Percentiles rank a stretch among this genome's conserved stretches.
Evolutionary conservation across 1,140 invertebrate genomes (phyloP).

Genomic region (Proales similis): DNA sequence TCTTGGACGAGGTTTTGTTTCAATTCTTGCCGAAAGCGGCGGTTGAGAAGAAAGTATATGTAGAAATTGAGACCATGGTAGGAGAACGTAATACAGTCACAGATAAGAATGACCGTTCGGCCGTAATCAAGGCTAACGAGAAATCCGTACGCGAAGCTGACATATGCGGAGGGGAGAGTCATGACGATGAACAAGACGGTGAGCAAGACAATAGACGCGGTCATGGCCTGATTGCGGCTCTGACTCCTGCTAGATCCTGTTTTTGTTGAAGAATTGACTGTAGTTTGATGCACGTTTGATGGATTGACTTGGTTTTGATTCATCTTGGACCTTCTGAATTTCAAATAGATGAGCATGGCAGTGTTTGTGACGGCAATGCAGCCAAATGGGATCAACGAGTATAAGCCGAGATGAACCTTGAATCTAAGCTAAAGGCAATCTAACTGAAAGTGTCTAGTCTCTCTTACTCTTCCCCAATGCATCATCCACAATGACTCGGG

Average conservation of each 20-base stretch:
- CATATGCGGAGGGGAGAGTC: constrained; percentile 11
- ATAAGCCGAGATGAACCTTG: constrained; percentile 14
- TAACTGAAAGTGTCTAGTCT: no score
- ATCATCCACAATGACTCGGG: constrained; percentile 18
- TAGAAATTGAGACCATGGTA: constrained; percentile 32
- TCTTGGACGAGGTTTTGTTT: no score
- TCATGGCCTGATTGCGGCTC: constrained; percentile 15
- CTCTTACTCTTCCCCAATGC: constrained; percentile 17
- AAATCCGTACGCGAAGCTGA: constrained; percentile 12
- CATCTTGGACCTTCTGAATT: background rate
- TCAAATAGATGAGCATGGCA: constrained; percentile 3
- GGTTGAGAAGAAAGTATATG: constrained; percentile 12
- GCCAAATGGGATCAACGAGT: constrained; percentile 19
- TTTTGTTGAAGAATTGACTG: background rate
- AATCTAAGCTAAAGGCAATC: no score
- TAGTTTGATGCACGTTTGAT: no score
- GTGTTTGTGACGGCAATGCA: background rate
- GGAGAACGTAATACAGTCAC: constrained; percentile 28
- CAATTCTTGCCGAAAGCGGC: constrained; percentile 4
- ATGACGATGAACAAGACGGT: constrained; percentile 17
- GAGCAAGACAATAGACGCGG: background rate
- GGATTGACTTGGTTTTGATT: constrained; percentile 3
- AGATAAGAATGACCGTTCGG: background rate
- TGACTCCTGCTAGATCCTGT: background rate
- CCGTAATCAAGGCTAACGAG: constrained; percentile 14